Evolutionary conservation across 2,113 vertebrate species (phyloP).

Genomic region (Phrynosoma platyrhinos): DNA sequence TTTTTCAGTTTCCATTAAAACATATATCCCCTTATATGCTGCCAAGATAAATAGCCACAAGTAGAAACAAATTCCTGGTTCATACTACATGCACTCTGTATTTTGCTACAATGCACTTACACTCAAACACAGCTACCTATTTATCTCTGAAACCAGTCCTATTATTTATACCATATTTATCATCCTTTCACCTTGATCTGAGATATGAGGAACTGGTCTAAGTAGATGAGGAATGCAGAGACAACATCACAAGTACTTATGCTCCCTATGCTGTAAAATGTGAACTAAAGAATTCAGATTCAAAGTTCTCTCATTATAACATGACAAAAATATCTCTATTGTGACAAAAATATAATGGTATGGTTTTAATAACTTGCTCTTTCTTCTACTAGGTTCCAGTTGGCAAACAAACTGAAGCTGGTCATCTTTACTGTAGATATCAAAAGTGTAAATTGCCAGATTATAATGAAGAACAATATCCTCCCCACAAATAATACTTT

Average conservation of each 20-base stretch:
- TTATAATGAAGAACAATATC: too few relatives aligned
- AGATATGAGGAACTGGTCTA: constrained; percentile 47
- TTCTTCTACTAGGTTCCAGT: background rate
- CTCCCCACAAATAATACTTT: background rate
- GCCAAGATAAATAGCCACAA: constrained; percentile 53
- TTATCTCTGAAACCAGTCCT: constrained; percentile 65
- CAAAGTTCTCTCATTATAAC: background rate
- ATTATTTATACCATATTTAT: constrained; percentile 65
- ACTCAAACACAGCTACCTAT: constrained; percentile 46
- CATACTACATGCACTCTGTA: constrained; percentile 38
- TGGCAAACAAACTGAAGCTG: background rate
- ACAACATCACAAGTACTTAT: constrained; percentile 53
- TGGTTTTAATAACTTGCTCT: background rate
- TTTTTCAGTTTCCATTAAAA: constrained; percentile 12
- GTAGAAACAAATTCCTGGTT: constrained; percentile 35
- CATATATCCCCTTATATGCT: background rate
- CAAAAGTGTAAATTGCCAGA: background rate
- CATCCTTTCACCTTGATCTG: constrained; percentile 60
- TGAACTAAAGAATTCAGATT: background rate
- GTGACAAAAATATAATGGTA: background rate
- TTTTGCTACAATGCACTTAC: constrained; percentile 39
- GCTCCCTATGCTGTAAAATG: background rate
- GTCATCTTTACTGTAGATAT: background rate
- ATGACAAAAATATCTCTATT: background rate
- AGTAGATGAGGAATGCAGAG: constrained; percentile 34